Percentiles rank a stretch among this genome's conserved stretches.
Evolutionary conservation across 2,113 vertebrate genomes (phyloP).

Genomic region (Chamaetylas fuelleborni): DNA sequence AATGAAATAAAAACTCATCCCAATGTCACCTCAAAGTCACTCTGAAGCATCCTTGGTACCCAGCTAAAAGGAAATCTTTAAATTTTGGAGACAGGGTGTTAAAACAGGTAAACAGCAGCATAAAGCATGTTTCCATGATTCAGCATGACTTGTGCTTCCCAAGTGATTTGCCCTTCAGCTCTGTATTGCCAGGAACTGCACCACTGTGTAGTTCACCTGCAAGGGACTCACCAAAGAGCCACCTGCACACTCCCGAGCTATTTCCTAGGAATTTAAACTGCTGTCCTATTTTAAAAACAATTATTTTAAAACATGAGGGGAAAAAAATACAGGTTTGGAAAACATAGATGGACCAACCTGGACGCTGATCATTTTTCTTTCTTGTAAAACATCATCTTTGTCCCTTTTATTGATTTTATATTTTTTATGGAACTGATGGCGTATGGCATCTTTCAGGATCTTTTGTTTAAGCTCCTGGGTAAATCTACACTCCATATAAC

Average conservation of each 20-base stretch:
- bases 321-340: neutral
- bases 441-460: slow-evolving; percentile 80
- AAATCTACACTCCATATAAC: slow-evolving; percentile 66
- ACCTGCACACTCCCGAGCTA: fast-evolving
- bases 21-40: neutral
- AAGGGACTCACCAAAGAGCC: neutral
- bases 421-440: slow-evolving; percentile 76
- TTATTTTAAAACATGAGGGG: neutral
- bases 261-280: neutral
- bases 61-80: neutral
- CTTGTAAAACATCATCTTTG: slow-evolving; percentile 70
- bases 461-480: slow-evolving; percentile 80
- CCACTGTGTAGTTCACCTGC: neutral
- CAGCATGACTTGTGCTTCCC: neutral
- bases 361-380: slow-evolving; percentile 65
- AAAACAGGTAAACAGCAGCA: neutral
- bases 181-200: neutral
- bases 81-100: neutral
- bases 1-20: neutral
- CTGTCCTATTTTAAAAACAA: neutral
- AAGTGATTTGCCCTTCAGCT: neutral
- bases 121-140: neutral
- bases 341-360: slow-evolving; percentile 61
- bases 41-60: neutral
- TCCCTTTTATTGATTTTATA: slow-evolving; percentile 73